Conservation (phyloP, 2,888 invertebrate species). For the Ommatoiulus sabulosus region DNA sequence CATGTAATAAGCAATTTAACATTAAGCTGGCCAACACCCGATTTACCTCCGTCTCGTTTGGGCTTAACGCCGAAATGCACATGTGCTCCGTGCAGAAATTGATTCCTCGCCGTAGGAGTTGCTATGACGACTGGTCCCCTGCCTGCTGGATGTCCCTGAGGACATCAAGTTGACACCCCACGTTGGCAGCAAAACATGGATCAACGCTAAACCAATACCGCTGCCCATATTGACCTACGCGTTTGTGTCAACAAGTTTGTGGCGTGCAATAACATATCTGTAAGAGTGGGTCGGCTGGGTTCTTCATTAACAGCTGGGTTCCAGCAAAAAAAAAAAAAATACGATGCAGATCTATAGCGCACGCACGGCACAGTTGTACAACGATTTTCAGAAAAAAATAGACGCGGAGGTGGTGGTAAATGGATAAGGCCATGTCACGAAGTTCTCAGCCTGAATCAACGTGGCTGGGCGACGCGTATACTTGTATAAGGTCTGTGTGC, state of each 20-base stretch:
- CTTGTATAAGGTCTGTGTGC: neutral
- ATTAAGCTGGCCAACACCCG: slow-evolving; percentile 43
- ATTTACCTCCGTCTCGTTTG: slow-evolving; percentile 39
- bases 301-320: slow-evolving; percentile 43
- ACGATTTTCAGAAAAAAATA: slow-evolving; percentile 14
- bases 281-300: slow-evolving; percentile 36
- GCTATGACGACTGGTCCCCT: slow-evolving; percentile 33
- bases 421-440: slow-evolving; percentile 43
- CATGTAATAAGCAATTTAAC: slow-evolving; percentile 43
- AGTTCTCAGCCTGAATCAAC: slow-evolving; percentile 36
- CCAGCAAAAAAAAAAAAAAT: slow-evolving; percentile 20
- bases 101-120: slow-evolving; percentile 25
- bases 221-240: slow-evolving; percentile 56
- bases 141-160: slow-evolving; percentile 8
- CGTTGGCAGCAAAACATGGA: slow-evolving; percentile 50
- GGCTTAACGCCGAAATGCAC: slow-evolving; percentile 13
- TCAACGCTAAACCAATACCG: slow-evolving; percentile 56
- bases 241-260: slow-evolving; percentile 56
- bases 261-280: slow-evolving; percentile 43
- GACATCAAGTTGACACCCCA: slow-evolving; percentile 40
- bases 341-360: neutral
- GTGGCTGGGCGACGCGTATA: slow-evolving; percentile 14
- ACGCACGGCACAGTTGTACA: neutral
- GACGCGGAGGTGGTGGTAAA: slow-evolving; percentile 23
- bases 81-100: slow-evolving; percentile 29